phyloP scores from a whole-genome alignment of 2,797 vertebrate genomes.

The Eospalax fontanierii region DNA sequence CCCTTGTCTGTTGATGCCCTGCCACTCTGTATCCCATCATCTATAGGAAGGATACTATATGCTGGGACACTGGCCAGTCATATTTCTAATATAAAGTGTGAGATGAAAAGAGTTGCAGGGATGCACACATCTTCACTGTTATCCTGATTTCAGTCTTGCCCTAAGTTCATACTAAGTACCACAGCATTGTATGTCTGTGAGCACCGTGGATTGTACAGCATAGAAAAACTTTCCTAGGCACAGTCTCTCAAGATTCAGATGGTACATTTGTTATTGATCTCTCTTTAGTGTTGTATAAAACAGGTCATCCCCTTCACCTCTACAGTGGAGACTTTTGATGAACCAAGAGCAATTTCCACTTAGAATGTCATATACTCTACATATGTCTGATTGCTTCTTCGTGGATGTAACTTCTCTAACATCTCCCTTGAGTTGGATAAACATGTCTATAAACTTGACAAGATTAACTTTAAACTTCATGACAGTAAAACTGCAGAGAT shows the following conservation, averaged over 20 bases:
- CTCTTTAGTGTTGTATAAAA: neutral
- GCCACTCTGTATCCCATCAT: too few relatives aligned
- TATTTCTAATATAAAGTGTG: neutral
- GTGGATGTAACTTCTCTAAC: neutral
- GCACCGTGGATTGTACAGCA: neutral
- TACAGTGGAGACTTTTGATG: constrained; percentile 8
- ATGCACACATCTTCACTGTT: neutral
- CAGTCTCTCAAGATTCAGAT: neutral
- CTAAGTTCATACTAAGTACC: neutral
- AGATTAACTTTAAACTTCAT: constrained; percentile 33
- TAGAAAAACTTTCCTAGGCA: neutral
- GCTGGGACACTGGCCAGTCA: neutral
- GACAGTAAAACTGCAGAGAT: neutral
- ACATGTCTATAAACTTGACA: neutral
- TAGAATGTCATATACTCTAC: neutral
- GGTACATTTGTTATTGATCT: neutral
- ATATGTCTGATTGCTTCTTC: constrained; percentile 48
- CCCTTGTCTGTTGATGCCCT: neutral
- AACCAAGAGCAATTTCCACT: constrained; percentile 32
- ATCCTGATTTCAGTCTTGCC: neutral
- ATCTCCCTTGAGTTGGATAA: neutral
- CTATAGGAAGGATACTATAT: neutral
- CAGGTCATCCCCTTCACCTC: neutral
- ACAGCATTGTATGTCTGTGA: neutral
- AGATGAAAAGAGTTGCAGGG: neutral